Conservation (phyloP, 1,140 invertebrate species). For the Sitophilus oryzae region DNA sequence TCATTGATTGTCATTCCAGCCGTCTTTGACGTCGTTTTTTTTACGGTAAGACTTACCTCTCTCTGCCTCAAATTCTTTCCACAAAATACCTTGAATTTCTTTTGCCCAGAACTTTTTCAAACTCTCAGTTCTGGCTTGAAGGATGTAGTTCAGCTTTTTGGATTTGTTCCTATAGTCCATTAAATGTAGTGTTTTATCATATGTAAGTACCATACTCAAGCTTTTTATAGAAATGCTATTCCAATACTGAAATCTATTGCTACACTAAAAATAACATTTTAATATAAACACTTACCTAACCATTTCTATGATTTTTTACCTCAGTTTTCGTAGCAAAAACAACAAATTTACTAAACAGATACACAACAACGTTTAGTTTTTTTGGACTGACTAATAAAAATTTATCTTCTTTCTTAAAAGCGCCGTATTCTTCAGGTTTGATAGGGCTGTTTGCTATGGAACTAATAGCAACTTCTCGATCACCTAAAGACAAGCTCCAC, state of each 20-base stretch:
- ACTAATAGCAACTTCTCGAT: background rate
- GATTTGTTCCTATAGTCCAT: background rate
- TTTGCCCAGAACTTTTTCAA: background rate
- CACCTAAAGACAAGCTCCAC: background rate
- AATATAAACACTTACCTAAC: background rate
- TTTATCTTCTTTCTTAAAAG: background rate
- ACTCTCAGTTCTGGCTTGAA: background rate
- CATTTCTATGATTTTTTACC: background rate
- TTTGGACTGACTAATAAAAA: background rate
- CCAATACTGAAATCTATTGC: background rate
- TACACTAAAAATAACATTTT: too few relatives aligned
- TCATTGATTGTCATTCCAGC: too few relatives aligned
- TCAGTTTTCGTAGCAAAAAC: background rate
- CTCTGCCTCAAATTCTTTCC: background rate
- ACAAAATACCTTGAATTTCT: background rate
- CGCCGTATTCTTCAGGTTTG: background rate
- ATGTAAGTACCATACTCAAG: background rate
- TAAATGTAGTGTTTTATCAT: background rate
- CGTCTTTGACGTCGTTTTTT: too few relatives aligned
- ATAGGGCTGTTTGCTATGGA: background rate
- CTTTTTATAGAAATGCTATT: background rate
- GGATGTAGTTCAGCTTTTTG: too few relatives aligned
- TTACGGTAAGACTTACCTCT: too few relatives aligned
- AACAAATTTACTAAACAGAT: background rate
- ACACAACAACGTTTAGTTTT: background rate